Percentiles rank a stretch among this genome's conserved stretches.
phyloP scores from a whole-genome alignment of 2,888 invertebrate species.

The Sacculina carcini region DNA sequence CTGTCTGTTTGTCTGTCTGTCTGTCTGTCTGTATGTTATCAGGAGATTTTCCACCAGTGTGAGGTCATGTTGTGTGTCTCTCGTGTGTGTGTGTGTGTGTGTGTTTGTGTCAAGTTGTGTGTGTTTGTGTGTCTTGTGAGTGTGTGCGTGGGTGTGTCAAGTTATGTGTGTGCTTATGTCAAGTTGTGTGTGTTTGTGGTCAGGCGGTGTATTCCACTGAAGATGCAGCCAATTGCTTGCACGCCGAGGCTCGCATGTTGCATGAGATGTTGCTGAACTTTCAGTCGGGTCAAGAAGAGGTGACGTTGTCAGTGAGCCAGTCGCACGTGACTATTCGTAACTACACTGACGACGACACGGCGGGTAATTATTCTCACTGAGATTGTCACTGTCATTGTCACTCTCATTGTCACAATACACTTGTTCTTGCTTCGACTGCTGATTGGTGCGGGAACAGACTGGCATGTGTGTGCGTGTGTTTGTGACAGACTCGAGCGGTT shows the following conservation, averaged over 20 bases:
- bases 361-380: too few species aligned
- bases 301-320: slow-evolving; percentile 40
- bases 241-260: slow-evolving; percentile 33
- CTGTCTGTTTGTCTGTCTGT: slow-evolving; percentile 1
- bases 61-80: background rate
- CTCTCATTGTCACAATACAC: too few species aligned
- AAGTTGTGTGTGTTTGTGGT: too few species aligned
- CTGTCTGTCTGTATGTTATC: background rate
- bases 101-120: slow-evolving; percentile 9
- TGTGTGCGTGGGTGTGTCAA: too few species aligned
- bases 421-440: too few species aligned
- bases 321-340: slow-evolving; percentile 42
- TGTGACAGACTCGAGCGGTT: slow-evolving; percentile 31
- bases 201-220: slow-evolving; percentile 22
- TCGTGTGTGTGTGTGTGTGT: background rate
- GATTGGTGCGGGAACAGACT: background rate
- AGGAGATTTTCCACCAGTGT: background rate
- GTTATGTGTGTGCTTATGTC: too few species aligned
- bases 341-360: slow-evolving; percentile 41
- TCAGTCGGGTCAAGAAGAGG: slow-evolving; percentile 48
- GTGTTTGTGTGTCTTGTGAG: slow-evolving; percentile 9
- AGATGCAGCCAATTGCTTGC: slow-evolving; percentile 24
- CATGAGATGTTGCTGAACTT: slow-evolving; percentile 51
- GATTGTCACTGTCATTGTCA: too few species aligned
- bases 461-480: background rate